Evolutionary conservation across 2,888 invertebrate species (phyloP), one percentile per base, ranked within the genome.

Genomic region (Noctua pronuba): DNA sequence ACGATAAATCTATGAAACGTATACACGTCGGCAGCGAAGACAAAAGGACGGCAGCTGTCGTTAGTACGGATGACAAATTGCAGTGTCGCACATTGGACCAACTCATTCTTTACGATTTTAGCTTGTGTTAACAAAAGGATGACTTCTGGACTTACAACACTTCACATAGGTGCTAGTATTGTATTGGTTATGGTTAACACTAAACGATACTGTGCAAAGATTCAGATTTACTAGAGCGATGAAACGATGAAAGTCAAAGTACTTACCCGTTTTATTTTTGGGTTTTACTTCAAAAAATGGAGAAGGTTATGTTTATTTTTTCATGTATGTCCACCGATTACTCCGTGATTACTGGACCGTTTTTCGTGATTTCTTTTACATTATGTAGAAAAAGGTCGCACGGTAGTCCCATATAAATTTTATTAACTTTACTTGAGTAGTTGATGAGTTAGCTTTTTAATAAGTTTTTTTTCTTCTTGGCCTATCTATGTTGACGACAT

Each of bases 51-150:
- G 87, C 92, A 92, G 91, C 91, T 94, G 93, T 91, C 93, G 92
- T 91, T 92, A 90, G 86, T 88, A 85, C 86, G 80, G 89, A 92
- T 94, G 94, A 94, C 91, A 94, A 94, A 94, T 94, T 92, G 93
- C 92, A 88, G 82, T 88, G 88, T 89, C 90, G 89, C 87, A 83
- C 77, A 70, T 77, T 81, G 81, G 58, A 60, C 70, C 46, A 78
- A 84, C 77, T 77, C 77, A 74, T 77, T 78, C 68, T 82, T 78
- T 76, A 58, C 65, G 28, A 73, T 79, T 70, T 28, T 46, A 58
- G 60, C 69, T 82, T 41, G 60, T 60, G 28, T 28, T 46, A 38
- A 58, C 41, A 76, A 60, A 75, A 62, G 16, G 1, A 66, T 49
- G 46, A 44, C 24, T 84, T 79, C n/a, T 46, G 7, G n/a, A 65